phyloP scores from a whole-genome alignment of 37 sponge, comb jelly and placozoan genomes.

The Mnemiopsis leidyi region DNA sequence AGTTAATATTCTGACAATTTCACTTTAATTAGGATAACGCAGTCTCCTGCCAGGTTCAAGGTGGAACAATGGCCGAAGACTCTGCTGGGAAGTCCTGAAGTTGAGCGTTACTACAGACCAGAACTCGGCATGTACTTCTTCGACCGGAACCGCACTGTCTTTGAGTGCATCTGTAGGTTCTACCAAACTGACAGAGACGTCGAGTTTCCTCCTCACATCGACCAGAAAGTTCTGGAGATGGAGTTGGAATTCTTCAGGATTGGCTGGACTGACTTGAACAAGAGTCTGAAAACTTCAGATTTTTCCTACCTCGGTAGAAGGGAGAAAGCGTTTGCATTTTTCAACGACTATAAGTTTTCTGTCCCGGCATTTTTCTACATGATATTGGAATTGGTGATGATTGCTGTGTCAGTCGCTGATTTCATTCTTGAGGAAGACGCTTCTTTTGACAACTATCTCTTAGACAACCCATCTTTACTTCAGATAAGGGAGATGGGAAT shows the following conservation, averaged over 20 bases:
- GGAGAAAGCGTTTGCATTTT: neutral
- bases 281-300: neutral
- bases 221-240: neutral
- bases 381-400: neutral
- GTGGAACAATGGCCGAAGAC: slow-evolving; percentile 11
- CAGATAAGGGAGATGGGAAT: neutral
- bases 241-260: slow-evolving; percentile 30
- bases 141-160: slow-evolving; percentile 38
- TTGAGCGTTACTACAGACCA: slow-evolving; percentile 28
- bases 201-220: neutral
- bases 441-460: neutral
- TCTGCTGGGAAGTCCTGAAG: neutral
- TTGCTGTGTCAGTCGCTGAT: neutral
- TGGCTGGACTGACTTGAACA: slow-evolving; percentile 16
- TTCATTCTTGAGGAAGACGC: neutral
- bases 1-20: too few species aligned
- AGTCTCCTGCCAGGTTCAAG: neutral
- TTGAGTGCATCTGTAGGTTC: slow-evolving; percentile 12
- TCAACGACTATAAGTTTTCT: slow-evolving; percentile 10
- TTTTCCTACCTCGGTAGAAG: neutral
- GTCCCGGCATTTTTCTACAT: neutral
- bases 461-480: neutral
- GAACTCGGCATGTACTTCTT: slow-evolving; percentile 9
- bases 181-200: neutral
- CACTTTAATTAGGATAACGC: neutral